phyloP scores from a whole-genome alignment of 2,797 vertebrate species.

The Bovichtus variegatus region DNA sequence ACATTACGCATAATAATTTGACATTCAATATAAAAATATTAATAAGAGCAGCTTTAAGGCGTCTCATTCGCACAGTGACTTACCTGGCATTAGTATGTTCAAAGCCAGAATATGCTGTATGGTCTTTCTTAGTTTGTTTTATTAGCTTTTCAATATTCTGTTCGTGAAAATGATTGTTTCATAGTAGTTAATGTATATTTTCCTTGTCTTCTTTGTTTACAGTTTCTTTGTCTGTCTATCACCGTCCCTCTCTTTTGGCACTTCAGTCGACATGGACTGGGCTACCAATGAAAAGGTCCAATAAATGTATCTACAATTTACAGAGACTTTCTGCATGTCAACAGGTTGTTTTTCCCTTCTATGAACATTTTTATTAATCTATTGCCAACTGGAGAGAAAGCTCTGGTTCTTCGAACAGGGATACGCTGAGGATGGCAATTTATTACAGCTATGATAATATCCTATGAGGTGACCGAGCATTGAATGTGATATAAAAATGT shows the following conservation, averaged over 20 bases:
- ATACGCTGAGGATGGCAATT: not conserved
- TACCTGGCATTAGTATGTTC: not conserved
- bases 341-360: not conserved
- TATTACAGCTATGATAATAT: not conserved
- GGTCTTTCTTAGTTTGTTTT: not conserved
- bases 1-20: no score
- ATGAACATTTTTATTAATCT: not conserved
- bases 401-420: not conserved
- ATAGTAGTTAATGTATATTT: not conserved
- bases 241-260: constrained; percentile 73
- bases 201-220: constrained; percentile 35
- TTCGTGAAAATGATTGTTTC: not conserved
- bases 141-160: not conserved
- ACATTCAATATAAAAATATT: not conserved
- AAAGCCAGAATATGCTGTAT: not conserved
- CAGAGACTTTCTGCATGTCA: not conserved
- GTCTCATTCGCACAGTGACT: not conserved
- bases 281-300: constrained; percentile 62
- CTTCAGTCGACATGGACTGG: constrained; percentile 62
- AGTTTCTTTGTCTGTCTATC: constrained; percentile 77
- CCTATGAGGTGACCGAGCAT: not conserved
- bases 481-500: not conserved
- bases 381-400: not conserved
- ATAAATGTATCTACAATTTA: not conserved
- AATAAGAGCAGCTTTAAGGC: not conserved